Percentiles rank a stretch among this genome's conserved stretches.
Evolutionary conservation across 2,113 vertebrate species (phyloP).

Genomic region (Trachemys scripta): DNA sequence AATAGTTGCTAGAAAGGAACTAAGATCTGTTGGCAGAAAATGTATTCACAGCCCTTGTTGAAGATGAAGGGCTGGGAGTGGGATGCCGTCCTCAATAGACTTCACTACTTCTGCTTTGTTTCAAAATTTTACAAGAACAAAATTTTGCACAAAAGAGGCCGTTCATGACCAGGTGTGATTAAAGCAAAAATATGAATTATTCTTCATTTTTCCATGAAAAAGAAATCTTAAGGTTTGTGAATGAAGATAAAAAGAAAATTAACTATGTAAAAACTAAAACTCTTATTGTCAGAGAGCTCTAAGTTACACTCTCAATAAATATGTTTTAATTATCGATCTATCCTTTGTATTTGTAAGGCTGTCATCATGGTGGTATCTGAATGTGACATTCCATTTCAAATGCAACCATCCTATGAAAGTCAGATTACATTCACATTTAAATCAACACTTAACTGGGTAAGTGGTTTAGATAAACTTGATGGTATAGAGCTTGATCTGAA

Average conservation of each 20-base stretch:
- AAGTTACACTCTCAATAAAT: slow-evolving; percentile 3
- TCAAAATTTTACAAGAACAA: not conserved
- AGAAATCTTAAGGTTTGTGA: not conserved
- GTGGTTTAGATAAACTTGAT: slow-evolving; percentile 48
- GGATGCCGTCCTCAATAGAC: not conserved
- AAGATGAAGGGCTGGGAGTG: not conserved
- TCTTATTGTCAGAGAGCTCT: not conserved
- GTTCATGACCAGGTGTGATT: not conserved
- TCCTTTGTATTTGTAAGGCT: not conserved
- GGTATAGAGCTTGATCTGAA: slow-evolving; percentile 66
- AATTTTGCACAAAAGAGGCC: not conserved
- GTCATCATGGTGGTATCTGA: not conserved
- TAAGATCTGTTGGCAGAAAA: not conserved
- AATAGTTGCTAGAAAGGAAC: not conserved
- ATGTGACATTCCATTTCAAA: slow-evolving; percentile 52
- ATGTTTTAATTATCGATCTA: not conserved
- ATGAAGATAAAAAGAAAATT: not conserved
- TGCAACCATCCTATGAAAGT: slow-evolving; percentile 36
- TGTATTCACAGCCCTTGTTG: not conserved
- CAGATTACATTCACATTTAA: not conserved
- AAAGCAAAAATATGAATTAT: not conserved
- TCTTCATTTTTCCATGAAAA: not conserved
- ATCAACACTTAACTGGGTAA: too few relatives aligned
- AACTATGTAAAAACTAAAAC: not conserved
- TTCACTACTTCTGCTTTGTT: not conserved